Conservation (phyloP, 2,888 invertebrate genomes). For the Biston stratarius region DNA sequence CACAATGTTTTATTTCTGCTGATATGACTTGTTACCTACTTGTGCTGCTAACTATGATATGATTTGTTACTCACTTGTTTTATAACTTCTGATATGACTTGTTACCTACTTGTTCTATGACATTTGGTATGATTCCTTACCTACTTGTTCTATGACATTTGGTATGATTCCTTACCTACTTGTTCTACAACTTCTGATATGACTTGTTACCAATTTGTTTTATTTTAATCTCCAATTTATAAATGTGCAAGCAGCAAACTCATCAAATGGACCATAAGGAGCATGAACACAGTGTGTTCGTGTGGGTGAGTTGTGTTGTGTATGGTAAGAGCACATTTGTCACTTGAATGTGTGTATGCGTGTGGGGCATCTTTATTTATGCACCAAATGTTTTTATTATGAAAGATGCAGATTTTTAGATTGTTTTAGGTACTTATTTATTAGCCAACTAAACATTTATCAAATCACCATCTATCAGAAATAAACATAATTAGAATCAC, state of each 20-base stretch:
- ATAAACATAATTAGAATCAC: too few relatives aligned
- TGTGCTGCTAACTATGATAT: too few relatives aligned
- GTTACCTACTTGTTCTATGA: too few relatives aligned
- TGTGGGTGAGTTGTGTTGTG: slow-evolving; percentile 82
- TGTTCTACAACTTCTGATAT: not conserved
- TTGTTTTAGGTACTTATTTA: too few relatives aligned
- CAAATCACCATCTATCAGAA: not conserved
- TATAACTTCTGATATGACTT: not conserved
- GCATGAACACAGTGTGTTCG: slow-evolving; percentile 84
- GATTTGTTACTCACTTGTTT: too few relatives aligned
- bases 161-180: not conserved
- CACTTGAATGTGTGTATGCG: not conserved
- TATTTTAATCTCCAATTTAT: not conserved
- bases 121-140: too few relatives aligned
- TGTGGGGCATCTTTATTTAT: not conserved
- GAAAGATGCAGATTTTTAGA: not conserved
- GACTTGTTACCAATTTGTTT: not conserved
- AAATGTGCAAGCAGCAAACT: slow-evolving; percentile 72
- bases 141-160: not conserved
- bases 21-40: too few relatives aligned
- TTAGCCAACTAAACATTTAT: not conserved
- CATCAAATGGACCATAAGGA: slow-evolving; percentile 71
- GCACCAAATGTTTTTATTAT: not conserved
- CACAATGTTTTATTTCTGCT: too few relatives aligned
- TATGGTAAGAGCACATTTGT: not conserved